Conservation (phyloP, 2,888 invertebrate species). For the Cephus nigrinus region DNA sequence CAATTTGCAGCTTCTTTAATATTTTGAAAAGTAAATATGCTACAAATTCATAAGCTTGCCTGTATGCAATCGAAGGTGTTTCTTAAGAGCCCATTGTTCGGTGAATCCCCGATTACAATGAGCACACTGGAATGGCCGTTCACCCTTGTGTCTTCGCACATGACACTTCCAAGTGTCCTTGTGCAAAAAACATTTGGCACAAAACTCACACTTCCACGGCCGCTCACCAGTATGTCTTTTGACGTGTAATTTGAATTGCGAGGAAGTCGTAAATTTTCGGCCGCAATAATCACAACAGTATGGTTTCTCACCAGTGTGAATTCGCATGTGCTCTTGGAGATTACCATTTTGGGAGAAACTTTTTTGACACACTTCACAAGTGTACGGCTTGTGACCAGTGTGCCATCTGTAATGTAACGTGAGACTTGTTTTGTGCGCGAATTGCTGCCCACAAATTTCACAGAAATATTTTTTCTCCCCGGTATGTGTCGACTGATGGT, state of each 20-base stretch:
- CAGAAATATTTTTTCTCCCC: constrained; percentile 79
- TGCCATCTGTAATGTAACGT: constrained; percentile 80
- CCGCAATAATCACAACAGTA: constrained; percentile 77
- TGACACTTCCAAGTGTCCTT: constrained; percentile 76
- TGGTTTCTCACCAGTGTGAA: constrained; percentile 84
- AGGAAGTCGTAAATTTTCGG: constrained; percentile 79
- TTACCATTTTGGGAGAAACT: constrained; percentile 83
- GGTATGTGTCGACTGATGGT: constrained; percentile 79
- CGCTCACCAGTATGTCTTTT: constrained; percentile 73
- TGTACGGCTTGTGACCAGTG: constrained; percentile 76
- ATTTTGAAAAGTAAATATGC: background rate
- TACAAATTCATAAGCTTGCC: constrained; percentile 47
- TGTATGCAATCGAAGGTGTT: constrained; percentile 75
- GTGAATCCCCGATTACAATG: constrained; percentile 72
- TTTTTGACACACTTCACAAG: constrained; percentile 77
- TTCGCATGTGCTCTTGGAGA: constrained; percentile 79
- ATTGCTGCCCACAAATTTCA: constrained; percentile 78
- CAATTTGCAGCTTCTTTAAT: background rate
- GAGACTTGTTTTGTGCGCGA: constrained; percentile 82
- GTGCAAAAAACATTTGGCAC: constrained; percentile 71
- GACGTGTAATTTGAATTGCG: constrained; percentile 77
- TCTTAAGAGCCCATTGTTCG: constrained; percentile 74
- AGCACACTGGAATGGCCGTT: constrained; percentile 74
- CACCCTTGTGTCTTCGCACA: constrained; percentile 74
- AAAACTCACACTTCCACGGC: constrained; percentile 72